Evolutionary conservation across 2,888 invertebrate species (phyloP), one percentile per base, ranked within the genome.

Genomic region (Caenorhabditis sp.): DNA sequence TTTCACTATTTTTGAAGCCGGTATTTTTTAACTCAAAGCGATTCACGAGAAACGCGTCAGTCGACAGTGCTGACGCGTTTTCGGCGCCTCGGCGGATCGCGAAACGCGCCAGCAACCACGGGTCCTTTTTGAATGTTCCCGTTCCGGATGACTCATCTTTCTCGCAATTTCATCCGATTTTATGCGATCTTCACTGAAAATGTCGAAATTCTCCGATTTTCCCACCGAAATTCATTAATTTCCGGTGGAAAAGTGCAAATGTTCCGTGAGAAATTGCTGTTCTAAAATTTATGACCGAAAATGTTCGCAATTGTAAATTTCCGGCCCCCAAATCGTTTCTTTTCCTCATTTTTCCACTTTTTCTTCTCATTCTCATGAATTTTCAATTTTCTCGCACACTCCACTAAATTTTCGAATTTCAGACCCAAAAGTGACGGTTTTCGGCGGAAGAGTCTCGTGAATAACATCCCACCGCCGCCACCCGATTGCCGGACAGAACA

Each of bases 361-460:
- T 45, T 37, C 39, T 52, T 41, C 26, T 39, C 41, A n/a, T 24
- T 35, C 45, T 7, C 63, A 13, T 11, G 22, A n/a, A 17, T 39
- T 20, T 17, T 22, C 24, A 30, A 20, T 17, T 43, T 13, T 46
- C 5, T 8, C 17, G 24, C 22, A 13, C 24, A 61, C 59, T 59
- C 59, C 20, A 11, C 24, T 15, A 48, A 3, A 9, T n/a, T 50
- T 55, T n/a, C n/a, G n/a, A n/a, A n/a, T n/a, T 70, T 27, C 72
- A 66, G 66, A 66, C 58, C 11, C 39, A 59, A 56, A 70, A 59
- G 70, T 53, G 70, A 68, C 48, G 66, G 59, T 56, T 46, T 56
- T 27, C 48, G 48, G 45, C 59, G 59, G 59, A 41, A 53, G 53
- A 46, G 52, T 70, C 27, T 53, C 58, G 50, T 59, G 37, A 70